Conservation (phyloP, 2,113 vertebrate species). For the Irena cyanogastra region DNA sequence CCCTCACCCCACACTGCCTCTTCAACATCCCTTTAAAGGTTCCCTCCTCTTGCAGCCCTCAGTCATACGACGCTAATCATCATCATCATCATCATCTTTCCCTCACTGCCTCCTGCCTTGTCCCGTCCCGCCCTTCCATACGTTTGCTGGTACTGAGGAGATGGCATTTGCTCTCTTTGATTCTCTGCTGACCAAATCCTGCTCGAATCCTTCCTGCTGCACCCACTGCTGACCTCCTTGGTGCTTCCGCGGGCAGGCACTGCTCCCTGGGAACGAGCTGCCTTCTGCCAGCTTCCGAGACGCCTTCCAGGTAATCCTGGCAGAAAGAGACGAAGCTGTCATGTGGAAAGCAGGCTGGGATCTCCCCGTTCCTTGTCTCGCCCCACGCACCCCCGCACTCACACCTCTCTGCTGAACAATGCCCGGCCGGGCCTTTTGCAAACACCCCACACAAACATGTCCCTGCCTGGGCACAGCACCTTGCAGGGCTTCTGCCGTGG, state of each 20-base stretch:
- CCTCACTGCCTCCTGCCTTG: background rate
- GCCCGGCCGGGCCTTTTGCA: background rate
- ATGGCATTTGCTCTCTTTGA: background rate
- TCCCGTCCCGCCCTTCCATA: background rate
- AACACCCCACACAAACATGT: background rate
- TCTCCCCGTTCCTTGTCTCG: background rate
- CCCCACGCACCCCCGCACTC: background rate
- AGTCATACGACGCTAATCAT: background rate
- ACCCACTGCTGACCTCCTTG: background rate
- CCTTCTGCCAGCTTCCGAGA: background rate
- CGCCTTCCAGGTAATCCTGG: background rate
- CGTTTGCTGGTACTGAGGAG: background rate
- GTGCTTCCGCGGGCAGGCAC: background rate
- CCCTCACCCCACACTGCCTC: background rate
- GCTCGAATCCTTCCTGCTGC: background rate
- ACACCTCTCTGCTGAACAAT: background rate
- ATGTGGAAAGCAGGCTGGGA: background rate
- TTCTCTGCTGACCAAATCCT: background rate
- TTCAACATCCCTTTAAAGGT: background rate
- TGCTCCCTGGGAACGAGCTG: background rate
- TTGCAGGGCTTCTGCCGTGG: rapidly evolving
- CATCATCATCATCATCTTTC: background rate
- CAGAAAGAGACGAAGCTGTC: background rate
- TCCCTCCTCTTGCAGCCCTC: background rate
- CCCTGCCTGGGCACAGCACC: background rate